A percentile compares a stretch with the other conserved stretches of the same genome.
Evolutionary conservation across 2,888 invertebrate genomes (phyloP).

Genomic region (Noctua fimbriata): DNA sequence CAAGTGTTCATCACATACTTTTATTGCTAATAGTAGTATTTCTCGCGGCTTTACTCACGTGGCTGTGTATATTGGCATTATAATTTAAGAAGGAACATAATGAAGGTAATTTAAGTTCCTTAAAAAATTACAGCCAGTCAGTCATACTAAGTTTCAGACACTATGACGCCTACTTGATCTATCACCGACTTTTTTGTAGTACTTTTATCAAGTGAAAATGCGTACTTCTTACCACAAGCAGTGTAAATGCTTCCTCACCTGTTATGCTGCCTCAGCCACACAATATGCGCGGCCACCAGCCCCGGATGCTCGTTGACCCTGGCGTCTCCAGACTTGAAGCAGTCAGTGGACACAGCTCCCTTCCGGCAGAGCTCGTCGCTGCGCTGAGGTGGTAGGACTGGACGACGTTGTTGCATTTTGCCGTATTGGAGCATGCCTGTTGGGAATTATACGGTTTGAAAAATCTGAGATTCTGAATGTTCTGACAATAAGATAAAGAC

Average conservation of each 20-base stretch:
- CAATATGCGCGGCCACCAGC: conserved; percentile 93
- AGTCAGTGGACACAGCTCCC: conserved; percentile 93
- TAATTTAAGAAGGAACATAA: too few species aligned
- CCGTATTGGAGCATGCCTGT: conserved; percentile 91
- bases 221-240: too few species aligned
- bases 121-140: too few species aligned
- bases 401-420: conserved; percentile 91
- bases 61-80: too few species aligned
- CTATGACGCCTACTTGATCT: too few species aligned
- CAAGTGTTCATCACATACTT: too few species aligned
- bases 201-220: too few species aligned
- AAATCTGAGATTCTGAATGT: background rate
- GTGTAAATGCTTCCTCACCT: conserved; percentile 72
- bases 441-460: background rate
- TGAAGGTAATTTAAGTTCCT: too few species aligned
- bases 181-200: too few species aligned
- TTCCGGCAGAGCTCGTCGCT: conserved; percentile 93
- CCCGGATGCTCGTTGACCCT: conserved; percentile 95
- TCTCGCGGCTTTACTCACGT: too few species aligned
- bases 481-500: background rate
- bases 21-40: too few species aligned
- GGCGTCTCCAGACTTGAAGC: conserved; percentile 95
- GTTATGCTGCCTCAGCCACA: conserved; percentile 94
- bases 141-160: too few species aligned
- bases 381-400: conserved; percentile 89